Evolutionary conservation across 2,113 vertebrate species (phyloP).

Genomic region (Xerus inauris): DNA sequence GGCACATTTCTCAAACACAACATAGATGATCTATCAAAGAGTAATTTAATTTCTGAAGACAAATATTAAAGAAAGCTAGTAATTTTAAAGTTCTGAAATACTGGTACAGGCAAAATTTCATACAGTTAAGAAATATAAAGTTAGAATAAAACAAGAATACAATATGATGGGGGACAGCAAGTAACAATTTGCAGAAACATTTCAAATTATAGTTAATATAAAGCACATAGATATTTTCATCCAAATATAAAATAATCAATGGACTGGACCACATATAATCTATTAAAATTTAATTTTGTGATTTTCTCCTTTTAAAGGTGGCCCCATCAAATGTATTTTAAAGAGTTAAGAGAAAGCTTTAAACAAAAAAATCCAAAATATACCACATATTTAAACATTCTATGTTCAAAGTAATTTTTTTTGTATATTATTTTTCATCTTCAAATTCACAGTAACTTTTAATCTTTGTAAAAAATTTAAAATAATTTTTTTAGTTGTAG

Average conservation of each 20-base stretch:
- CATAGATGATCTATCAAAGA: slow-evolving; percentile 44
- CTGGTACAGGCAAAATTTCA: slow-evolving; percentile 53
- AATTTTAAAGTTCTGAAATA: slow-evolving; percentile 53
- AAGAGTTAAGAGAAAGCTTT: neutral
- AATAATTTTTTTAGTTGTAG: no score
- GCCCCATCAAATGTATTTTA: neutral
- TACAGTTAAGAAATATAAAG: slow-evolving; percentile 51
- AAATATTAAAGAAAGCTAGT: slow-evolving; percentile 52
- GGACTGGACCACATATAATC: neutral
- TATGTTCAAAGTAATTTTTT: neutral
- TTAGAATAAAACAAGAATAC: neutral
- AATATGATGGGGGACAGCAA: neutral
- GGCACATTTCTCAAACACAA: slow-evolving; percentile 70
- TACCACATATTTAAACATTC: neutral
- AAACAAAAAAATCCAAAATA: neutral
- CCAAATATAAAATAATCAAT: slow-evolving; percentile 10
- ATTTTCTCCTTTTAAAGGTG: neutral
- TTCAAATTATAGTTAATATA: neutral
- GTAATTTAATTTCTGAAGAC: slow-evolving; percentile 69
- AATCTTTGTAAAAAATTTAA: no score
- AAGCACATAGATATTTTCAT: neutral
- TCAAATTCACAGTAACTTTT: neutral
- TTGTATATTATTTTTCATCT: neutral
- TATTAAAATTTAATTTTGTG: neutral
- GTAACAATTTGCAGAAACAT: neutral